Evolutionary conservation across 2,888 invertebrate species (phyloP).

Genomic region (Diloba caeruleocephala): DNA sequence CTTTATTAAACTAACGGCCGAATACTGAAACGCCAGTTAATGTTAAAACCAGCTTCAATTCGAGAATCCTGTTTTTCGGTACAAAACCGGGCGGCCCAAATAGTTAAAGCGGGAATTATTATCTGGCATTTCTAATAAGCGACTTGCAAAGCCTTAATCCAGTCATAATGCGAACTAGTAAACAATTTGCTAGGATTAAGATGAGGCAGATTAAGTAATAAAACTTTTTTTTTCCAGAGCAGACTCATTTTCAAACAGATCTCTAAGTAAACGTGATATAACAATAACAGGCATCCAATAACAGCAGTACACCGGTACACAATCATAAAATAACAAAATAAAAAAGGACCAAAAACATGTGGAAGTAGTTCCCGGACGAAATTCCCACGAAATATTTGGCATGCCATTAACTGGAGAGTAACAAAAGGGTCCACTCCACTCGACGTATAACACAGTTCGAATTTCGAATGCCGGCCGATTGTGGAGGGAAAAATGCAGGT

Average conservation of each 20-base stretch:
- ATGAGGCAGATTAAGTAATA: not conserved
- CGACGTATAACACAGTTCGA: slow-evolving; percentile 40
- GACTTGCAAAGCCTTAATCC: no score
- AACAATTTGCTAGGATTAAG: not conserved
- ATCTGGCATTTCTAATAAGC: no score
- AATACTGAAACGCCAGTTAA: no score
- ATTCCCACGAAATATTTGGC: slow-evolving; percentile 61
- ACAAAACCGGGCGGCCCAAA: no score
- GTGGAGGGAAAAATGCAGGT: slow-evolving; percentile 55
- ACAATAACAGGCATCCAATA: slow-evolving; percentile 17
- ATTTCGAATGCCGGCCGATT: slow-evolving; percentile 35
- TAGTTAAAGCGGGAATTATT: no score
- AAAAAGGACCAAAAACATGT: slow-evolving; percentile 38
- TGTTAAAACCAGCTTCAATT: no score
- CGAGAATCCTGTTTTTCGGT: no score
- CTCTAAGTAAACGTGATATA: slow-evolving; percentile 18
- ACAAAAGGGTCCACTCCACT: slow-evolving; percentile 52
- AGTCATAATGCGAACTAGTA: no score
- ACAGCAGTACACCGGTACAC: slow-evolving; percentile 13
- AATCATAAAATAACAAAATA: slow-evolving; percentile 23
- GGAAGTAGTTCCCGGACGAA: slow-evolving; percentile 41
- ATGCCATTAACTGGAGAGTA: slow-evolving; percentile 33
- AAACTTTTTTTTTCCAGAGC: not conserved
- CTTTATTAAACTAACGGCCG: no score
- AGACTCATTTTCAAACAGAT: not conserved